These are phyloP conservation scores for Pterocles orientalis DNA, from an alignment of 2,113 vertebrate genomes.

Conservation along the genomic window DNA sequence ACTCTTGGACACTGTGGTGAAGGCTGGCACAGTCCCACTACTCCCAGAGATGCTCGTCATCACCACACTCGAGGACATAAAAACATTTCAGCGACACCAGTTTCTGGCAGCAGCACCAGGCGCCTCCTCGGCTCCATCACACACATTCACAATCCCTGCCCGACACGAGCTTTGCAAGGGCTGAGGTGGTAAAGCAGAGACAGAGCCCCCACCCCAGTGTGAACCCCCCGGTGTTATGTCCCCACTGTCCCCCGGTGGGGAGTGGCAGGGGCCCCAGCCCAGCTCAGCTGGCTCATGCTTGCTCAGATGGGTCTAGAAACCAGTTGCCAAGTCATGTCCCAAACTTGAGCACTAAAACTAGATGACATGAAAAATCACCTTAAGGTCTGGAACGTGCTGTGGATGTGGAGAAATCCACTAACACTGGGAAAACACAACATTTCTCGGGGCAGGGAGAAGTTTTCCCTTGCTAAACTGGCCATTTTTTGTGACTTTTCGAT, in stretches of 20 bases:
- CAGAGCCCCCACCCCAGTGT: accelerated
- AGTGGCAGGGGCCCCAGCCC: accelerated
- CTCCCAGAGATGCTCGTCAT: neutral
- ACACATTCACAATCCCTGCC: neutral
- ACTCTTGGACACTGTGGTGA: neutral
- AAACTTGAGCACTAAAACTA: neutral
- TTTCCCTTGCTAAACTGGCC: neutral
- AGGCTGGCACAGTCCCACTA: neutral
- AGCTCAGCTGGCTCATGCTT: neutral
- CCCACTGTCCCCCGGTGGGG: accelerated
- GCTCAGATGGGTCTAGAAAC: neutral
- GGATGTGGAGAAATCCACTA: neutral
- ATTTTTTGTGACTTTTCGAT: neutral
- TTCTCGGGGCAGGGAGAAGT: neutral
- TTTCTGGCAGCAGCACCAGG: neutral
- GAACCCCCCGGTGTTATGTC: accelerated
- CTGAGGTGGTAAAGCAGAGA: accelerated
- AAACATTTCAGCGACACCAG: neutral
- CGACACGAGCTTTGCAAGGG: neutral
- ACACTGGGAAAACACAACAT: neutral
- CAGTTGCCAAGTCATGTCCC: neutral
- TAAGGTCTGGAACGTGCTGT: neutral
- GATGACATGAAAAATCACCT: neutral
- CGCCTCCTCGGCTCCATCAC: neutral
- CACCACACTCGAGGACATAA: neutral